phyloP scores from a whole-genome alignment of 1,140 invertebrate species.

The Archegozetes longisetosus region DNA sequence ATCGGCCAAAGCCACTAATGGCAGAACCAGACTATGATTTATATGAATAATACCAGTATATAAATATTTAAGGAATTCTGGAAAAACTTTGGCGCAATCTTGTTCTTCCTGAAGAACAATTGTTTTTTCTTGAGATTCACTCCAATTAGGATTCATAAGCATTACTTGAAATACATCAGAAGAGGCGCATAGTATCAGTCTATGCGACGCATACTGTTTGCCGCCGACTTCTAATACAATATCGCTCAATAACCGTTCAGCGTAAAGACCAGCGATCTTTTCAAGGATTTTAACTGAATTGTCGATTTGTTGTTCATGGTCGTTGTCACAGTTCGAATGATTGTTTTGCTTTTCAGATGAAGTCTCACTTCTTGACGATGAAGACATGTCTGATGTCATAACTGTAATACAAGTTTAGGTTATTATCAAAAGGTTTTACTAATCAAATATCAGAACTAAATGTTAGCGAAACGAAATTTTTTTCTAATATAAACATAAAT shows the following conservation, averaged over 20 bases:
- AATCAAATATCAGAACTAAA: no score
- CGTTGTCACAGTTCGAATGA: slow-evolving; percentile 16
- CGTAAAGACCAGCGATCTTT: slow-evolving; percentile 65
- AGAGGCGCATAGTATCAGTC: slow-evolving; percentile 78
- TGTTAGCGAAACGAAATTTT: no score
- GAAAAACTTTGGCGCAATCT: slow-evolving; percentile 64
- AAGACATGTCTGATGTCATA: no score
- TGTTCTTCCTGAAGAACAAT: slow-evolving; percentile 70
- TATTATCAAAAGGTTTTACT: no score
- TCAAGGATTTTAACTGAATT: slow-evolving; percentile 57
- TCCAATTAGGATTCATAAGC: slow-evolving; percentile 85
- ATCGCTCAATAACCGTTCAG: slow-evolving; percentile 68
- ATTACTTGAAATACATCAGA: slow-evolving; percentile 93
- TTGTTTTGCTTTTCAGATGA: no score
- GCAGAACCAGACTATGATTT: slow-evolving; percentile 60
- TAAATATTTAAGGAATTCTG: slow-evolving; percentile 75
- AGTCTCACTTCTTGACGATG: no score
- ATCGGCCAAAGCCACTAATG: slow-evolving; percentile 69
- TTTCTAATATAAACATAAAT: no score
- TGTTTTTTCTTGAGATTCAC: slow-evolving; percentile 63
- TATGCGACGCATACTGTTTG: slow-evolving; percentile 63
- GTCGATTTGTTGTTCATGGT: slow-evolving; percentile 32
- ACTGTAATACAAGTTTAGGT: no score
- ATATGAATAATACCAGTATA: slow-evolving; percentile 80
- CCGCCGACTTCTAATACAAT: slow-evolving; percentile 61